These are phyloP conservation scores for Apteryx owenii DNA, from an alignment of 2,113 vertebrate species.

Conservation along the genomic window DNA sequence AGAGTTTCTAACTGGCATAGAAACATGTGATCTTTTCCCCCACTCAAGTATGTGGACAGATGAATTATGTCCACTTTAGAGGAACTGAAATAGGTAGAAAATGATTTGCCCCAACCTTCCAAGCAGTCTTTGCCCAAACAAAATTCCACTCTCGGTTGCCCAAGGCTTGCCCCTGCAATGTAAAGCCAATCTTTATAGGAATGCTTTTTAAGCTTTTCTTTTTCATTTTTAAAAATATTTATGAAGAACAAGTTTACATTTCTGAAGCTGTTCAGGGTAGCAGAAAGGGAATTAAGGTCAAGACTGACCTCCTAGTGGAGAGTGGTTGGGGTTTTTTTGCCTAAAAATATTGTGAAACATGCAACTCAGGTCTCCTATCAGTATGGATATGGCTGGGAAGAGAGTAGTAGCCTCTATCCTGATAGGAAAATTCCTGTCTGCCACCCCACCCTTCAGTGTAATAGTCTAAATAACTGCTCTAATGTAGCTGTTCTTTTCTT, in stretches of 20 bases:
- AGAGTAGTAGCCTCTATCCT: not conserved
- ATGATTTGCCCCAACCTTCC: not conserved
- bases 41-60: not conserved
- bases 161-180: not conserved
- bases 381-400: not conserved
- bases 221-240: not conserved
- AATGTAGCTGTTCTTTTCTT: not conserved
- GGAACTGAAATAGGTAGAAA: not conserved
- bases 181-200: not conserved
- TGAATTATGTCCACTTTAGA: not conserved
- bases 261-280: not conserved
- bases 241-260: not conserved
- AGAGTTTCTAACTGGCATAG: not conserved
- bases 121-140: not conserved
- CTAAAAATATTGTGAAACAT: not conserved
- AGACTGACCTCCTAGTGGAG: not conserved
- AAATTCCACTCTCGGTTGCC: not conserved
- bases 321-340: rapidly evolving
- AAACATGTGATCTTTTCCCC: not conserved
- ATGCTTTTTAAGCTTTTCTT: not conserved
- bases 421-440: not conserved
- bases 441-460: not conserved
- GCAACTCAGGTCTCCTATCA: not conserved
- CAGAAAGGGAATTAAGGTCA: not conserved
- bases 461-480: rapidly evolving